These are phyloP conservation scores for Danio rerio DNA, from an alignment of 2,113 vertebrate species.

Conservation along the genomic window DNA sequence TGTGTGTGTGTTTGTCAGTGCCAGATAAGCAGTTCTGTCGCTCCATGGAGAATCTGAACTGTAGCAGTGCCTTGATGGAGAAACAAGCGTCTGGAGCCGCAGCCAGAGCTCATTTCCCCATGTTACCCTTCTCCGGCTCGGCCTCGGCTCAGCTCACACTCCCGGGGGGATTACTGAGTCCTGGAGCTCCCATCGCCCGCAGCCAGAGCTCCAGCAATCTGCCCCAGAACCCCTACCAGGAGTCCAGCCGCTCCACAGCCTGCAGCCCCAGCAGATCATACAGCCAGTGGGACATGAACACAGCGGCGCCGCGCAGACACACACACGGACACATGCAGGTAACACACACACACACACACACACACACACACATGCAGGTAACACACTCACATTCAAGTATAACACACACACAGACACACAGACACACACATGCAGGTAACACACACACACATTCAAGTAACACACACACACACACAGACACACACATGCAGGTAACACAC, in stretches of 20 bases:
- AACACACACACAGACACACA: too few relatives aligned
- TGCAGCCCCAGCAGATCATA: constrained; percentile 66
- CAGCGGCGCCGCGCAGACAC: constrained; percentile 18
- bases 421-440: too few relatives aligned
- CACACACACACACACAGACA: not conserved
- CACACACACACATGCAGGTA: too few relatives aligned
- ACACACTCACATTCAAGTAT: too few relatives aligned
- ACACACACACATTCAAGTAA: too few relatives aligned
- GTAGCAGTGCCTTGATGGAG: constrained; percentile 67
- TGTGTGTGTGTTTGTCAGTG: constrained; percentile 46
- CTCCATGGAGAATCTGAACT: constrained; percentile 81
- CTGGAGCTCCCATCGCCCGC: constrained; percentile 64
- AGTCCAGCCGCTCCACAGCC: constrained; percentile 46
- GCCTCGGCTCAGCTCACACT: constrained; percentile 63
- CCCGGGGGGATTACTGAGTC: constrained; percentile 39
- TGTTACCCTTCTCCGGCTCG: constrained; percentile 61
- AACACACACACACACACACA: not conserved
- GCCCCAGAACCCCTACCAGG: constrained; percentile 67
- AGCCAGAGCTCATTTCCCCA: constrained; percentile 55
- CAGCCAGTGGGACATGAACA: constrained; percentile 76
- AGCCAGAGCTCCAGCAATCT: constrained; percentile 79
- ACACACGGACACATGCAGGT: constrained; percentile 45
- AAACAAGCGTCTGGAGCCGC: not conserved
- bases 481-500: too few relatives aligned
- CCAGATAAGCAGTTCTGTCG: constrained; percentile 68